Base-by-base conservation (phyloP, 2,888 invertebrate genomes). In the Teleogryllus oceanicus region DNA sequence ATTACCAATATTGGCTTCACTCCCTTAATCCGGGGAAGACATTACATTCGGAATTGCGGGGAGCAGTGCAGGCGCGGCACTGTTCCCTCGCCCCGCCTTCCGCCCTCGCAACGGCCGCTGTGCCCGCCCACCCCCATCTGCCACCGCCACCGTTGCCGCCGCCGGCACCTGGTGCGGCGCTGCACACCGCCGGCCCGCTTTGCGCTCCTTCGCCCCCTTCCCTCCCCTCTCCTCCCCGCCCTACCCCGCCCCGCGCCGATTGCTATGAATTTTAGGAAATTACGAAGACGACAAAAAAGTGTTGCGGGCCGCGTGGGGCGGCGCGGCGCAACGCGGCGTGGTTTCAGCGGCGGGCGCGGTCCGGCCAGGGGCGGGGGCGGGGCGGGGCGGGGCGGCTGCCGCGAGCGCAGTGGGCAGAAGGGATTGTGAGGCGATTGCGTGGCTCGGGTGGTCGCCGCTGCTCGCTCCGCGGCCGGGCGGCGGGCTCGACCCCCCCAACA, bases 261-360 rank as follows among this genome's bases (percentile, higher is more conserved):
- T 62, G 62, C 62, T 62, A 62, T 62, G 62, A 16, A 62, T 62
- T 62, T 62, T 62, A 62, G 16, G 62, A 62, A 62, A 62, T 62
- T 62, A 62, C 62, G 62, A 62, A 62, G 62, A 62, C 62, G 62
- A 62, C 62, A 62, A 62, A 62, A 62, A 62, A 62, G 62, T 62
- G 62, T 62, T 62, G n/a, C n/a, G n/a, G 62, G 13, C 16, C 13
- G 62, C n/a, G n/a, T 62, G n/a, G 62, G 62, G 62, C 13, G 62
- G 62, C 62, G 13, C 16, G 62, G 16, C 62, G 37, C 37, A 37
- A 37, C 37, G 37, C 37, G 37, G 8, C 37, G 37, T 37, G 62
- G 62, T 62, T 62, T 62, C 62, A 62, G 62, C 62, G n/a, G 62
- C 62, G 62, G 62, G 13, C 16, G 62, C 62, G 62, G 62, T n/a